Base-by-base conservation (phyloP, 2,113 vertebrate genomes). In the Scortum barcoo region DNA sequence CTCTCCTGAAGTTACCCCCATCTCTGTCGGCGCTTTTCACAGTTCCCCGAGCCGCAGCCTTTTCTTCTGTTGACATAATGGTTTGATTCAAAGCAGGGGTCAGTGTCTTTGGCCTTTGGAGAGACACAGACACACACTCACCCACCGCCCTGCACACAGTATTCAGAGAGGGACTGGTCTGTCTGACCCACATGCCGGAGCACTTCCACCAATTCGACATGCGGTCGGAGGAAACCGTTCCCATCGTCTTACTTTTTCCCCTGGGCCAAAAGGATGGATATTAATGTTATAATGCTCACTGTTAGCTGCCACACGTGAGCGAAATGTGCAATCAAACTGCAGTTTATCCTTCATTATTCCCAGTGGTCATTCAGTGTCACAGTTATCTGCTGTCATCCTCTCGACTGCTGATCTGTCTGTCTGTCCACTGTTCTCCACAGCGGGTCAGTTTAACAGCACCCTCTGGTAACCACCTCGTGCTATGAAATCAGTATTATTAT, bases 321-420 rank as follows among this genome's bases (percentile, higher is more conserved):
- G 56, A 84, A 58, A 20, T 46, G 36, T 57, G 73, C 72, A 76
- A 81, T 84, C 75, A 85, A 84, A 79, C 40, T 38, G 3, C 57
- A 42, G 58, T 87, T 28, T 19, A 63, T 16, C n/a, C 40, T 11
- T 78, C 50, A 69, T 86, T 78, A 72, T 82, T 62, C 61, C 51
- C 4, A 10, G 0, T 44, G 69, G 66, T 72, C 48, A 83, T 84
- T 80, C 20, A 48, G 30, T 62, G n/a, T 56, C 51, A 14, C 71
- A 56, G 62, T 70, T 70, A 68, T 76, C 70, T 53, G 48, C 77
- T 36, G 24, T 72, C 10, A 3, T 42, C 66, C 7, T 1, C 53
- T 50, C 60, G 38, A 79, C 46, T 75, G 68, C 46, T 0, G 9
- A 46, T 72, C 26, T 16, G 2, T 60, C 71, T n/a, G 17, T 68